Conservation (phyloP, 2,797 vertebrate genomes). For the Lates japonicus region DNA sequence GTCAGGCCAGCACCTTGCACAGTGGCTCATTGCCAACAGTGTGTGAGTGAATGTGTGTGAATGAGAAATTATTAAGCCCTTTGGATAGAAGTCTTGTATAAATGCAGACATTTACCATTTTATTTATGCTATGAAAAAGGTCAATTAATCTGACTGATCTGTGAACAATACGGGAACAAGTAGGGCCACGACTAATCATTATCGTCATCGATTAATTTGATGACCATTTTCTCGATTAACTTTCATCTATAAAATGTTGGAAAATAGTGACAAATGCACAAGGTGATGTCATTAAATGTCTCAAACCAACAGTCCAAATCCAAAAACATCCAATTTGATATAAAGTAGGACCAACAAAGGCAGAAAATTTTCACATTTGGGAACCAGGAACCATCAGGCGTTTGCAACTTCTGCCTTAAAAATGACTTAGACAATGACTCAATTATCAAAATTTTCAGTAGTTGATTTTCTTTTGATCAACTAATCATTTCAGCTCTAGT, state of each 20-base stretch:
- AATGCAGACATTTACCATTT: background rate
- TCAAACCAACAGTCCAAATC: background rate
- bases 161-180: conserved; percentile 3
- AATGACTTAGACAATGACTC: too few species aligned
- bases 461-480: background rate
- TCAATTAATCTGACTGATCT: conserved; percentile 18
- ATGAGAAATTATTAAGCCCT: background rate
- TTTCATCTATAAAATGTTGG: background rate
- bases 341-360: background rate
- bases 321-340: background rate
- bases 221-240: background rate
- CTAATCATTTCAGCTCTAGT: background rate
- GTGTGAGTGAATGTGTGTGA: background rate
- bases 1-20: background rate
- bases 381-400: background rate
- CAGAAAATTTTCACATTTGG: background rate
- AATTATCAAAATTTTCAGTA: background rate
- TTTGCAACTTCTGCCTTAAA: background rate
- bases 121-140: background rate
- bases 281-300: background rate
- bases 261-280: background rate
- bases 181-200: background rate
- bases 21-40: background rate
- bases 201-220: background rate
- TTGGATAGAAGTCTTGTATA: background rate